A percentile compares a stretch with the other conserved stretches of the same genome.
phyloP scores from a whole-genome alignment of 2,113 vertebrate genomes.

The Nesoenas mayeri region DNA sequence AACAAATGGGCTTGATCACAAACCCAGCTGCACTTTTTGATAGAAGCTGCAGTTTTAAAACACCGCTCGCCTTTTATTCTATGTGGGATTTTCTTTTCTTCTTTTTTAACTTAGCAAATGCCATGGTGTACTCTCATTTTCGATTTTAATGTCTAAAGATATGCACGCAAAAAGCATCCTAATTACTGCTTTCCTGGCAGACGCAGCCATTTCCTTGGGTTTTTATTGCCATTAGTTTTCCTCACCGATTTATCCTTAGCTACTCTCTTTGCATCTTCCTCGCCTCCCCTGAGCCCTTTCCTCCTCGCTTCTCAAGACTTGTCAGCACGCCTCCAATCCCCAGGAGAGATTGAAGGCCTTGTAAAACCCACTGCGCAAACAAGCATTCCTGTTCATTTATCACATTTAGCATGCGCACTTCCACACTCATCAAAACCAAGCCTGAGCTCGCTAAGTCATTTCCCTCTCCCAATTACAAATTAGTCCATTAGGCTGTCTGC shows the following conservation, averaged over 20 bases:
- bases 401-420: constrained; percentile 90
- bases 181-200: constrained; percentile 77
- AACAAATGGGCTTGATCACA: constrained; percentile 9
- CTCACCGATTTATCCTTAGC: constrained; percentile 82
- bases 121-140: constrained; percentile 50
- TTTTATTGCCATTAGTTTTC: constrained; percentile 80
- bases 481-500: constrained; percentile 99
- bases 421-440: constrained; percentile 90
- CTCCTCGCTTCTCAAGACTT: constrained; percentile 75
- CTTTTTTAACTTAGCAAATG: constrained; percentile 61
- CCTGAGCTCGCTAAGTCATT: constrained; percentile 91
- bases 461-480: constrained; percentile 99
- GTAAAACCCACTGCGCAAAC: constrained; percentile 85
- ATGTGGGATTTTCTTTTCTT: constrained; percentile 7
- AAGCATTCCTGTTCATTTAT: constrained; percentile 91
- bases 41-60: constrained; percentile 5
- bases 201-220: constrained; percentile 76
- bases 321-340: constrained; percentile 80
- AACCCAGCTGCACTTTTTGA: background rate
- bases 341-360: constrained; percentile 79
- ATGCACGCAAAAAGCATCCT: constrained; percentile 79
- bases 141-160: constrained; percentile 77
- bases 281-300: constrained; percentile 74
- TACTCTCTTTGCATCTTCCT: constrained; percentile 78
- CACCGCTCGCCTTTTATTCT: background rate